A percentile compares a stretch with the other conserved stretches of the same genome.
Evolutionary conservation across 1,140 invertebrate genomes (phyloP).

Genomic region (Apis mellifera): Amel_HAv3.1 CM009941.2:15060001-15060500

Average conservation of each 20-base stretch:
- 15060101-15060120: conserved; percentile 77
- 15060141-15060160: conserved; percentile 69
- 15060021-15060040: conserved; percentile 29
- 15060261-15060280: not conserved
- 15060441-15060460: conserved; percentile 63
- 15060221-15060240: not conserved
- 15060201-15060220: conserved; percentile 74
- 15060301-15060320: conserved; percentile 4
- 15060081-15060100: conserved; percentile 78
- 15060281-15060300: conserved; percentile 39
- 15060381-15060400: conserved; percentile 78
- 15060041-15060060: conserved; percentile 78
- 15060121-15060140: conserved; percentile 74
- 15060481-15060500: conserved; percentile 72
- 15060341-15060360: conserved; percentile 78
- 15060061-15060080: conserved; percentile 77
- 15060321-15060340: conserved; percentile 71
- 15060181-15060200: conserved; percentile 70
- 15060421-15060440: conserved; percentile 77
- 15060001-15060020: not conserved
- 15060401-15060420: conserved; percentile 77
- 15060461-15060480: conserved; percentile 72
- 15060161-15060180: conserved; percentile 72
- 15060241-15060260: not conserved
- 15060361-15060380: conserved; percentile 76